Evolutionary conservation across 2,113 vertebrate species (phyloP).

Genomic region (Hydropotes inermis): DNA sequence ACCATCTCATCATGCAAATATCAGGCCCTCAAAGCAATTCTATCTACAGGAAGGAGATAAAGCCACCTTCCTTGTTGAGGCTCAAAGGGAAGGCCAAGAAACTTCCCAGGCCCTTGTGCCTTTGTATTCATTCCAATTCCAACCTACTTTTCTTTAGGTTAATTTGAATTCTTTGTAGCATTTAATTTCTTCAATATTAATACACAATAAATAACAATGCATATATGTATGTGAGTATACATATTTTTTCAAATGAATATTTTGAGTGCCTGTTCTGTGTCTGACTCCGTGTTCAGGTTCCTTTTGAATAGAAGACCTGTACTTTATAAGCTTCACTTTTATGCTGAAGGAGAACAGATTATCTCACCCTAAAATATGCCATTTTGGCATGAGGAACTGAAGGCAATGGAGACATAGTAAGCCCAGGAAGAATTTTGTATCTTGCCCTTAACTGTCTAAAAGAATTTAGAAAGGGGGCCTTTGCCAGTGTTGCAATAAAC

Average conservation of each 20-base stretch:
- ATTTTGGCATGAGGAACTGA: background rate
- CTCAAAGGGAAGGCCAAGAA: background rate
- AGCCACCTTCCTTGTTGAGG: background rate
- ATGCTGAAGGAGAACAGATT: background rate
- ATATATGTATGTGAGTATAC: background rate
- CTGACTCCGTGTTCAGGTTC: background rate
- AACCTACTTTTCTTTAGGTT: background rate
- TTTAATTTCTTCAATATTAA: background rate
- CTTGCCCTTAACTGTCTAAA: background rate
- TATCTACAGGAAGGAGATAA: background rate
- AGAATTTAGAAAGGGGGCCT: background rate
- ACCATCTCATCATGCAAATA: background rate
- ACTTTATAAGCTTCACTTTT: background rate
- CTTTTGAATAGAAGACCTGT: background rate
- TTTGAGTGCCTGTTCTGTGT: background rate
- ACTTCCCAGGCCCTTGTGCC: background rate
- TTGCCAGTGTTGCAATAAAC: background rate
- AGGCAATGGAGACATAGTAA: background rate
- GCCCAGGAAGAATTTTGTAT: background rate
- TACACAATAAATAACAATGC: background rate
- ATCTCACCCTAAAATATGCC: background rate
- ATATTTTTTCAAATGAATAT: background rate
- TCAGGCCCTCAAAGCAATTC: background rate
- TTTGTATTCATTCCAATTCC: background rate
- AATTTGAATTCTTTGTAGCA: background rate